phyloP scores from a whole-genome alignment of 2,113 vertebrate genomes.

The Eurypyga helias region DNA sequence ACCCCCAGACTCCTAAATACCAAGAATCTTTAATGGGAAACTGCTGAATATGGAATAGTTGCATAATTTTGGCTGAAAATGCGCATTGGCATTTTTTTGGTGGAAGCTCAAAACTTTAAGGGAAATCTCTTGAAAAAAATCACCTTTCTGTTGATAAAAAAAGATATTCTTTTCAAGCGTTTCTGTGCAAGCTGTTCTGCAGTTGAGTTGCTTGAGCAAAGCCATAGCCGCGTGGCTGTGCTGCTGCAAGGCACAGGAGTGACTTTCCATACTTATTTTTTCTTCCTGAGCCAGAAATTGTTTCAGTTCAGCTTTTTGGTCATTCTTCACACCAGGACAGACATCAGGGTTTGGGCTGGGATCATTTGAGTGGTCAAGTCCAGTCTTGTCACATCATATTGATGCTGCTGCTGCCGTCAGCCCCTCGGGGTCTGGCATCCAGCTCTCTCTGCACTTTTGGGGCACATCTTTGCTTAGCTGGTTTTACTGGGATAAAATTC shows the following conservation, averaged over 20 bases:
- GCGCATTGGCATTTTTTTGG: neutral
- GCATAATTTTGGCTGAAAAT: neutral
- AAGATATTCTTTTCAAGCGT: neutral
- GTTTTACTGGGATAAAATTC: conserved; percentile 37
- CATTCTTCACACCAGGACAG: neutral
- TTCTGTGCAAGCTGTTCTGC: neutral
- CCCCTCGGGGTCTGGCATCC: neutral
- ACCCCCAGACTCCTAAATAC: neutral
- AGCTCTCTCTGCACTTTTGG: neutral
- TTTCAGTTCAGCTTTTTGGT: neutral
- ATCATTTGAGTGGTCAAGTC: neutral
- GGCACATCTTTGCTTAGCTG: conserved; percentile 35
- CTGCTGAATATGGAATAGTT: neutral
- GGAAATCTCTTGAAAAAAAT: neutral
- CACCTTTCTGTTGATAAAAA: neutral
- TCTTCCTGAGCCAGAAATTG: neutral
- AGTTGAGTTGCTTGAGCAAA: neutral
- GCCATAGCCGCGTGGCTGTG: neutral
- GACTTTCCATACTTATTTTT: neutral
- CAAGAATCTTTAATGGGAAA: neutral
- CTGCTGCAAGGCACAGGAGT: neutral
- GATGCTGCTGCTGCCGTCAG: neutral
- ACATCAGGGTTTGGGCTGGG: neutral
- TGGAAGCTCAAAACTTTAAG: neutral
- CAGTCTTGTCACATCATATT: neutral